Percentiles rank a stretch among this genome's conserved stretches.
Conservation (phyloP, 2,888 invertebrate species). For the Philhelius pedissequus region DNA sequence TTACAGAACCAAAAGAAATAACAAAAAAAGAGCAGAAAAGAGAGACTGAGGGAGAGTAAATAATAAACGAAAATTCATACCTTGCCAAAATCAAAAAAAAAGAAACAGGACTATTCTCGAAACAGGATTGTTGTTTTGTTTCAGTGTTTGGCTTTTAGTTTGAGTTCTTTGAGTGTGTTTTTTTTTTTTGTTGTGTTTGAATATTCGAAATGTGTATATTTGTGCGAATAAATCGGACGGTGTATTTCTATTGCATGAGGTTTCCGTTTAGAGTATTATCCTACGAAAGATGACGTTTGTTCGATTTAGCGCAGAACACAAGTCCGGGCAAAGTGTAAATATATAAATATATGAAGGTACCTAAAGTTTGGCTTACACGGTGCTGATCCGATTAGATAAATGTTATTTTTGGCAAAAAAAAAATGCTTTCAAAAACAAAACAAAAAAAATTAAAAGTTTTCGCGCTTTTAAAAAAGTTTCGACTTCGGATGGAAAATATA, state of each 20-base stretch:
- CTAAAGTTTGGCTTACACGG: background rate
- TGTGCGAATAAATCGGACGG: conserved; percentile 10
- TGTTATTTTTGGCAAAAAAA: background rate
- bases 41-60: background rate
- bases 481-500: background rate
- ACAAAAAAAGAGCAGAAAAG: background rate
- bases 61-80: background rate
- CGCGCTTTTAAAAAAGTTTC: background rate
- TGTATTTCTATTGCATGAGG: conserved; percentile 5
- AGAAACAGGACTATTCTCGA: background rate
- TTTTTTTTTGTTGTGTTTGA: background rate
- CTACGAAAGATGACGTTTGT: background rate
- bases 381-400: background rate
- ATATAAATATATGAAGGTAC: background rate
- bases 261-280: background rate
- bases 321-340: background rate
- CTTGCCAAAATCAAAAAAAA: background rate
- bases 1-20: background rate
- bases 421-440: too few relatives aligned
- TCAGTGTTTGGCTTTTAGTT: background rate
- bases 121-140: background rate
- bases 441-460: conserved; percentile 7
- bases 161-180: background rate
- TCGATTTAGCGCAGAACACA: background rate
- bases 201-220: conserved; percentile 1